phyloP scores from a whole-genome alignment of 2,888 invertebrate genomes.

The Lamellibrachia columna region DNA sequence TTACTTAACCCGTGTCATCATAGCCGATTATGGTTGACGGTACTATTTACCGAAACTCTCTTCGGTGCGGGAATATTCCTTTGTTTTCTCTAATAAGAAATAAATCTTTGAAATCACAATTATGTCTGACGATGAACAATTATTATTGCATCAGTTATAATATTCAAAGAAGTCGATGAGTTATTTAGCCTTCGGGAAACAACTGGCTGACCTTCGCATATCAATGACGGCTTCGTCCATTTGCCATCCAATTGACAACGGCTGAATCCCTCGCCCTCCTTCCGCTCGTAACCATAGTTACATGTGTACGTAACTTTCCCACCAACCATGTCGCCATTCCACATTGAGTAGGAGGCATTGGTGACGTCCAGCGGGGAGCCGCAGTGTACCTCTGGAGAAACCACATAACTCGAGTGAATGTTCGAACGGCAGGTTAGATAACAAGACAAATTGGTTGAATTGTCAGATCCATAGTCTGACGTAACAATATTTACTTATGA shows the following conservation, averaged over 20 bases:
- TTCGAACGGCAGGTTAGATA: too few species aligned
- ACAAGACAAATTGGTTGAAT: too few species aligned
- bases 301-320: background rate
- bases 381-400: background rate
- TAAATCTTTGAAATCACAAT: too few species aligned
- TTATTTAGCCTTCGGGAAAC: background rate
- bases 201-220: background rate
- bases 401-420: background rate
- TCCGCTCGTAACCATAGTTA: background rate
- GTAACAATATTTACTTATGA: too few species aligned
- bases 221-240: background rate
- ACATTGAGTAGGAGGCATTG: background rate
- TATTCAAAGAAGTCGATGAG: background rate
- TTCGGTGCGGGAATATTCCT: too few species aligned
- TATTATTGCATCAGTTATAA: too few species aligned
- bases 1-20: too few species aligned
- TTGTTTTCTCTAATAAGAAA: too few species aligned
- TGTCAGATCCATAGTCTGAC: too few species aligned
- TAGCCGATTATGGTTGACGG: too few species aligned
- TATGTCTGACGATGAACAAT: too few species aligned
- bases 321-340: background rate
- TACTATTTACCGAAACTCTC: too few species aligned
- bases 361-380: background rate
- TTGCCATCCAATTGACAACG: background rate
- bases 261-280: background rate